Percentiles rank a stretch among this genome's conserved stretches.
Conservation (phyloP, 2,797 vertebrate genomes). For the Spondyliosoma cantharus region DNA sequence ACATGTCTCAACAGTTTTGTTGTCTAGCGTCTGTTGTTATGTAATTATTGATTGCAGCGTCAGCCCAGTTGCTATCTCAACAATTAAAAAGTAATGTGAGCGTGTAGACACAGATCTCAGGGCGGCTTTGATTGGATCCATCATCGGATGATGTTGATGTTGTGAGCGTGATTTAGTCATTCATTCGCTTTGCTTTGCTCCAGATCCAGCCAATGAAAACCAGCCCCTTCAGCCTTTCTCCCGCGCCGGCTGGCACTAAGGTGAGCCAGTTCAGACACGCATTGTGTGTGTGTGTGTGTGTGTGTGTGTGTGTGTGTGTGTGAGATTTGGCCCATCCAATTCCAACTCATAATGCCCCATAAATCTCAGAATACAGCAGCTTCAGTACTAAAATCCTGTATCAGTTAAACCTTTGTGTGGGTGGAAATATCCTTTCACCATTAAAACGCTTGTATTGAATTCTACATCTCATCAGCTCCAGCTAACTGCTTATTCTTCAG, state of each 20-base stretch:
- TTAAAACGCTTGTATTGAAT: background rate
- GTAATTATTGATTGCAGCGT: background rate
- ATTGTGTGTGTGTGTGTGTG: constrained; percentile 14
- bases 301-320: constrained; percentile 1
- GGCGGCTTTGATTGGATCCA: background rate
- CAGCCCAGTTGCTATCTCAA: no score
- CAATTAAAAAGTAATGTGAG: background rate
- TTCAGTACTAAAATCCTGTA: background rate
- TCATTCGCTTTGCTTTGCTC: background rate
- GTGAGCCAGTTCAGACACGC: constrained; percentile 72
- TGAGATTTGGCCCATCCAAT: background rate
- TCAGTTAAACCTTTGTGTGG: background rate
- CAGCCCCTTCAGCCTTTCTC: constrained; percentile 87
- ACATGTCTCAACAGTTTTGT: background rate
- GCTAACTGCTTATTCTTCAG: background rate
- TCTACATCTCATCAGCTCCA: background rate
- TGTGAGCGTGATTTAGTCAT: background rate
- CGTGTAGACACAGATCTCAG: constrained; percentile 6
- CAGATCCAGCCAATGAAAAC: constrained; percentile 88
- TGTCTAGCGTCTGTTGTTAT: background rate
- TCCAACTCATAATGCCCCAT: background rate
- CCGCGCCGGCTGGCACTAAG: constrained; percentile 85
- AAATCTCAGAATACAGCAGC: background rate
- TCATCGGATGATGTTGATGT: background rate
- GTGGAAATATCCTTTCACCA: background rate